Evolutionary conservation across 2,888 invertebrate genomes (phyloP).

Genomic region (Erebia palarica): DNA sequence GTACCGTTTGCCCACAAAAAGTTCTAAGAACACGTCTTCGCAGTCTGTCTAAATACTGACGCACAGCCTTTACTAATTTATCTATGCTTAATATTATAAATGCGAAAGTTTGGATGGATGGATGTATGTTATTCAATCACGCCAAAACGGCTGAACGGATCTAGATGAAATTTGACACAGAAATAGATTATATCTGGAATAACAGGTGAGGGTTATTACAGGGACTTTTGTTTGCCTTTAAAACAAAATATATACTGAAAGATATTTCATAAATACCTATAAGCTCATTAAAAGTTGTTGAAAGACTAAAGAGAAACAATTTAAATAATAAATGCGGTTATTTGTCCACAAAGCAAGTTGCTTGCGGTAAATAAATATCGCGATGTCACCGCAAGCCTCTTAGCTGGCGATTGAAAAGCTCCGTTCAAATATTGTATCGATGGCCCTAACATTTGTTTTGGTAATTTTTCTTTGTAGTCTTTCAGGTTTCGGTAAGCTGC

Average conservation of each 20-base stretch:
- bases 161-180: too few species aligned
- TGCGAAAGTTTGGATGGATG: too few species aligned
- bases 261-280: conserved; percentile 30
- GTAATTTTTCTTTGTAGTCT: too few species aligned
- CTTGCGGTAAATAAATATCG: conserved; percentile 71
- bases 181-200: too few species aligned
- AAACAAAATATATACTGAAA: background rate
- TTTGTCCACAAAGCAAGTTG: conserved; percentile 58
- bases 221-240: background rate
- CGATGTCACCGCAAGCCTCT: conserved; percentile 70
- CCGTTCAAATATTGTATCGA: conserved; percentile 55
- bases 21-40: conserved; percentile 21
- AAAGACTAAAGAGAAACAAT: conserved; percentile 50
- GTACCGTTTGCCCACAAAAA: conserved; percentile 30
- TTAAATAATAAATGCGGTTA: conserved; percentile 68
- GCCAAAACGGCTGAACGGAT: too few species aligned
- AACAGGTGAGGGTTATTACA: too few species aligned
- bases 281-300: conserved; percentile 36
- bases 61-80: background rate
- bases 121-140: too few species aligned
- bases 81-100: too few species aligned
- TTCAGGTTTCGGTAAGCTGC: too few species aligned
- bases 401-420: conserved; percentile 75
- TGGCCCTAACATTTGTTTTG: too few species aligned
- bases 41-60: conserved; percentile 11